phyloP scores from a whole-genome alignment of 2,888 invertebrate species.

The Capitulum mitella region DNA sequence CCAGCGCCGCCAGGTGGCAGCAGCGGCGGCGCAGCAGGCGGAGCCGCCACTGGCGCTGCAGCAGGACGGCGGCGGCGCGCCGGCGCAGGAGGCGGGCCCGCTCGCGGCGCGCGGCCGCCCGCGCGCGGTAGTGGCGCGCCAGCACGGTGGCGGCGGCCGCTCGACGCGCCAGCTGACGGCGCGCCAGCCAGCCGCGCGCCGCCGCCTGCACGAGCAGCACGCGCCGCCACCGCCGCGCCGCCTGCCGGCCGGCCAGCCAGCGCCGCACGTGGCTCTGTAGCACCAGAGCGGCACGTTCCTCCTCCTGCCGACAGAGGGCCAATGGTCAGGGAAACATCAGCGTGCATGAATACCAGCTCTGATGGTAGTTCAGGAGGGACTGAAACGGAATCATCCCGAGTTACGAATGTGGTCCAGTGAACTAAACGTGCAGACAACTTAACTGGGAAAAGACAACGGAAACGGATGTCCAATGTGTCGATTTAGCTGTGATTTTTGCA shows the following conservation, averaged over 20 bases:
- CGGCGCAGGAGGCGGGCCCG: not conserved
- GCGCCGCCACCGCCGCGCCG: slow-evolving; percentile 22
- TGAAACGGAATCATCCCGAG: no score
- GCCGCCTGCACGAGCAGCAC: slow-evolving; percentile 32
- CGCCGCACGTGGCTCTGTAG: slow-evolving; percentile 34
- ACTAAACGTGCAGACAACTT: no score
- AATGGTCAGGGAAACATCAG: no score
- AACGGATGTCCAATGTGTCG: no score
- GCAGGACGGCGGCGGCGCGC: slow-evolving; percentile 27
- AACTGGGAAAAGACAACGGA: no score
- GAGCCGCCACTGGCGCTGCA: slow-evolving; percentile 30
- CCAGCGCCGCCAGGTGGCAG: slow-evolving; percentile 24
- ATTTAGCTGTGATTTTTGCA: no score
- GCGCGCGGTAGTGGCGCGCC: slow-evolving; percentile 19
- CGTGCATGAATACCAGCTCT: no score
- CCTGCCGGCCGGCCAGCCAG: slow-evolving; percentile 4
- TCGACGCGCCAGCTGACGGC: slow-evolving; percentile 10
- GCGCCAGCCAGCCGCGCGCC: slow-evolving; percentile 28
- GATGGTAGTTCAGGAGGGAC: no score
- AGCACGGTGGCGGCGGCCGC: slow-evolving; percentile 26
- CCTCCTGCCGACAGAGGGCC: slow-evolving; percentile 28
- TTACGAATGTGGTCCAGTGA: no score
- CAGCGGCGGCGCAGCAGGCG: slow-evolving; percentile 20
- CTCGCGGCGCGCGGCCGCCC: not conserved
- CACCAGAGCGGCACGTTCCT: slow-evolving; percentile 32